These are phyloP conservation scores for Poeciliopsis gracilis DNA, from an alignment of 2,797 vertebrate species.

Conservation along the genomic window DNA sequence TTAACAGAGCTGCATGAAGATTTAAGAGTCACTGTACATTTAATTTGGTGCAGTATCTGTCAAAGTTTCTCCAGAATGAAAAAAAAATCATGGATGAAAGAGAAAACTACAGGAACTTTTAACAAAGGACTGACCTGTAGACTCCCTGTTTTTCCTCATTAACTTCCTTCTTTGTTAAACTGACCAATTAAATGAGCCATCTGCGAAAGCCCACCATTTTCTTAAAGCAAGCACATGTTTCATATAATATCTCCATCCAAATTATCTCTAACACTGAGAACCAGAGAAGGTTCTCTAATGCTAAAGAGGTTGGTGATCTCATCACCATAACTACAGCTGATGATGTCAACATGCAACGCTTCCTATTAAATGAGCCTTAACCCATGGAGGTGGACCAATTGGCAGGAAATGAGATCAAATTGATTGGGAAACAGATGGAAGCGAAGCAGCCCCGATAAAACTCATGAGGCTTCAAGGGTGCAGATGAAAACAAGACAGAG, in stretches of 20 bases:
- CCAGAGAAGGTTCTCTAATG: slow-evolving; percentile 26
- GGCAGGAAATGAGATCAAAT: slow-evolving; percentile 74
- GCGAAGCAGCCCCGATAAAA: slow-evolving; percentile 48
- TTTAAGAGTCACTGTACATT: not conserved
- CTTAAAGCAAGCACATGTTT: not conserved
- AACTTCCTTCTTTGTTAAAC: slow-evolving; percentile 30
- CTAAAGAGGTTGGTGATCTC: slow-evolving; percentile 24
- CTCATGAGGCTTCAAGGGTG: slow-evolving; percentile 42
- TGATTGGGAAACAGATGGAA: slow-evolving; percentile 71
- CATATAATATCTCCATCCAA: slow-evolving; percentile 21
- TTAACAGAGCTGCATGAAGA: not conserved
- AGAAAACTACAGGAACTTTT: slow-evolving; percentile 5
- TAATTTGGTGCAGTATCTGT: not conserved
- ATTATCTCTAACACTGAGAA: slow-evolving; percentile 38
- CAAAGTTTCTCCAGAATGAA: not conserved
- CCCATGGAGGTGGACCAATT: slow-evolving; percentile 65
- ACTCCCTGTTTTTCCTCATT: slow-evolving; percentile 22
- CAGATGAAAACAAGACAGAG: slow-evolving; percentile 33
- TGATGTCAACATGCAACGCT: slow-evolving; percentile 54
- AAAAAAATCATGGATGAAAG: slow-evolving; percentile 20
- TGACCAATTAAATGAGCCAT: slow-evolving; percentile 38
- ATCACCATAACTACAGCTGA: slow-evolving; percentile 62
- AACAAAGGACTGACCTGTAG: slow-evolving; percentile 20
- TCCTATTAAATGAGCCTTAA: slow-evolving; percentile 66
- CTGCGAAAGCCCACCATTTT: slow-evolving; percentile 40